These are phyloP conservation scores for Neotoxoptera formosana DNA, from an alignment of 1,140 invertebrate species.

Conservation along the genomic window DNA sequence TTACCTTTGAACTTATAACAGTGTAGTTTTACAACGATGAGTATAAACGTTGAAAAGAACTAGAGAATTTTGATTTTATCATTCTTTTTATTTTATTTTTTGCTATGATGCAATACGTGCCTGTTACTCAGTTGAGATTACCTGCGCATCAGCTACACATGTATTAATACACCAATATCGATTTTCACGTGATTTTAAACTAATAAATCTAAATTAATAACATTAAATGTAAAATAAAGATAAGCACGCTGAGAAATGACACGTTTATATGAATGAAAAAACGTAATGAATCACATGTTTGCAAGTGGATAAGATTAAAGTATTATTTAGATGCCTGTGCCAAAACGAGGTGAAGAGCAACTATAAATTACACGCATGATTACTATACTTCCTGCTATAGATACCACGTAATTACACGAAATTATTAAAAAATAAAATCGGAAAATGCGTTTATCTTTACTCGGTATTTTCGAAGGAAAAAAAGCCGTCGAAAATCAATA, in stretches of 20 bases:
- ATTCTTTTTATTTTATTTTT: neutral
- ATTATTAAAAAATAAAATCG: neutral
- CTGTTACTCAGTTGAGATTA: neutral
- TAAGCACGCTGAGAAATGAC: neutral
- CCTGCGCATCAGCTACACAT: neutral
- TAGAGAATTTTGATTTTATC: neutral
- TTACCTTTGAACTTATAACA: neutral
- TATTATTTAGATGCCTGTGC: neutral
- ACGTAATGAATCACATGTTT: neutral
- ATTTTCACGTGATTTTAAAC: neutral
- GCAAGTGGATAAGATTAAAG: neutral
- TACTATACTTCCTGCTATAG: neutral
- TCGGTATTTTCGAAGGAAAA: neutral
- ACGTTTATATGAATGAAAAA: neutral
- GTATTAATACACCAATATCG: neutral
- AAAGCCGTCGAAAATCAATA: conserved; percentile 17
- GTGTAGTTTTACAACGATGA: neutral
- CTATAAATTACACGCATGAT: neutral
- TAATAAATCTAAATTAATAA: neutral
- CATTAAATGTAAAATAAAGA: neutral
- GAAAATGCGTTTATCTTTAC: neutral
- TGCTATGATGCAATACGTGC: neutral
- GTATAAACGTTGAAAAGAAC: neutral
- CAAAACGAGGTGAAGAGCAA: neutral
- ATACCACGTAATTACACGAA: too few relatives aligned